phyloP scores from a whole-genome alignment of 2,888 invertebrate genomes.

The Zelleria hepariella region DNA sequence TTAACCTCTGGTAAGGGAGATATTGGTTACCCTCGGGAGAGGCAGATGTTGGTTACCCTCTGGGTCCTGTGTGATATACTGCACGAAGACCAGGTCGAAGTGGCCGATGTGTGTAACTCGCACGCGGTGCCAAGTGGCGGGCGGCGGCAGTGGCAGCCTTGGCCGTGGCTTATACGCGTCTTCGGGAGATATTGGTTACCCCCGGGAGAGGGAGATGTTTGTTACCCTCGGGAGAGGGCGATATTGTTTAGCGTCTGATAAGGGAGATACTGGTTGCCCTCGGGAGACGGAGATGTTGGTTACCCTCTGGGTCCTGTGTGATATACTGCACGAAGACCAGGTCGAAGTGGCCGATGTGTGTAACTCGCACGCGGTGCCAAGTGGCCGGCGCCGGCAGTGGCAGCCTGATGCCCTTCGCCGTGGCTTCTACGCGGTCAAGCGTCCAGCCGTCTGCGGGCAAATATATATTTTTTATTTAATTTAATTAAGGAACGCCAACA shows the following conservation, averaged over 20 bases:
- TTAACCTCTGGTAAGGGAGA: no score
- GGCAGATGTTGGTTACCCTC: no score
- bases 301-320: constrained; percentile 16
- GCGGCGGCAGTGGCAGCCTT: constrained; percentile 40
- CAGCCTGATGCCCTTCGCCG: constrained; percentile 24
- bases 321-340: constrained; percentile 44
- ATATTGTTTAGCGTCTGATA: no score
- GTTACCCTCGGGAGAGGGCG: no score
- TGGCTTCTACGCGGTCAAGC: constrained; percentile 39
- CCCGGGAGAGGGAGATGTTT: no score
- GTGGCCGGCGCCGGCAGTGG: constrained; percentile 43
- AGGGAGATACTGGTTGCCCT: no score
- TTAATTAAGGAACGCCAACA: background rate
- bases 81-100: constrained; percentile 49
- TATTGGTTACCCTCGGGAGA: no score
- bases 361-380: constrained; percentile 38
- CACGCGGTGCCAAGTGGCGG: constrained; percentile 37
- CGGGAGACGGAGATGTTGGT: no score
- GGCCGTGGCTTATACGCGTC: constrained; percentile 32
- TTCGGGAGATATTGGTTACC: no score
- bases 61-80: constrained; percentile 26
- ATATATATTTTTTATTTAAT: background rate
- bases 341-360: constrained; percentile 47
- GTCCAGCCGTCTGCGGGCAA: constrained; percentile 55
- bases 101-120: constrained; percentile 43